Conservation (phyloP, 2,797 vertebrate species). For the Lagodon rhomboides region DNA sequence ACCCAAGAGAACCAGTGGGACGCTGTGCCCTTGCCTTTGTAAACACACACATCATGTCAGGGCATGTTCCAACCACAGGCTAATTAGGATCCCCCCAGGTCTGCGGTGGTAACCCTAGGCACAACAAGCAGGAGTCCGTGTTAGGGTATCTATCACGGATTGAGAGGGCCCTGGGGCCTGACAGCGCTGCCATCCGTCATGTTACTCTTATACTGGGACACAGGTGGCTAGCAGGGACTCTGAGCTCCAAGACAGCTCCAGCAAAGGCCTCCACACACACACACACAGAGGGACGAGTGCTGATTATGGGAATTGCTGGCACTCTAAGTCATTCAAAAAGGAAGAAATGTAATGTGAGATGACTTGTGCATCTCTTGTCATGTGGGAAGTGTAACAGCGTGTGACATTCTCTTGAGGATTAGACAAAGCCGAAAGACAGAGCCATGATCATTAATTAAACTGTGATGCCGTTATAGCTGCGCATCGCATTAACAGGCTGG, state of each 20-base stretch:
- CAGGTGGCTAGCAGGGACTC: conserved; percentile 56
- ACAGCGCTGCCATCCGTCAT: conserved; percentile 63
- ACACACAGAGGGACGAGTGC: conserved; percentile 25
- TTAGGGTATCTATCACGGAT: conserved; percentile 70
- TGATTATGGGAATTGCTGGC: conserved; percentile 62
- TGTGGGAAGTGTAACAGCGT: conserved; percentile 55
- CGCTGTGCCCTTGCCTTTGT: conserved; percentile 6
- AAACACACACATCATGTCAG: conserved; percentile 43
- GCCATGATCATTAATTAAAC: conserved; percentile 68
- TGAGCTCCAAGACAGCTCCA: conserved; percentile 30
- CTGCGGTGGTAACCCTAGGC: conserved; percentile 47
- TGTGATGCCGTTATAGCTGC: conserved; percentile 50
- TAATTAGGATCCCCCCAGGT: conserved; percentile 70
- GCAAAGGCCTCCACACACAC: conserved; percentile 15
- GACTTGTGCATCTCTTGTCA: conserved; percentile 55
- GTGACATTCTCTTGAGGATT: conserved; percentile 60
- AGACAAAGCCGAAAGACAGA: conserved; percentile 65
- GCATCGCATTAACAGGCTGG: conserved; percentile 51
- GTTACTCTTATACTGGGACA: conserved; percentile 45
- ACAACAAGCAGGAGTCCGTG: conserved; percentile 46
- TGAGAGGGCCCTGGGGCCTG: conserved; percentile 51
- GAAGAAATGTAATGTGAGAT: conserved; percentile 43
- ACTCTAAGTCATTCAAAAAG: conserved; percentile 51
- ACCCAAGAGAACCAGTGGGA: conserved; percentile 13
- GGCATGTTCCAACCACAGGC: conserved; percentile 39